phyloP scores from a whole-genome alignment of 2,888 invertebrate species.

The Volucella inflata region DNA sequence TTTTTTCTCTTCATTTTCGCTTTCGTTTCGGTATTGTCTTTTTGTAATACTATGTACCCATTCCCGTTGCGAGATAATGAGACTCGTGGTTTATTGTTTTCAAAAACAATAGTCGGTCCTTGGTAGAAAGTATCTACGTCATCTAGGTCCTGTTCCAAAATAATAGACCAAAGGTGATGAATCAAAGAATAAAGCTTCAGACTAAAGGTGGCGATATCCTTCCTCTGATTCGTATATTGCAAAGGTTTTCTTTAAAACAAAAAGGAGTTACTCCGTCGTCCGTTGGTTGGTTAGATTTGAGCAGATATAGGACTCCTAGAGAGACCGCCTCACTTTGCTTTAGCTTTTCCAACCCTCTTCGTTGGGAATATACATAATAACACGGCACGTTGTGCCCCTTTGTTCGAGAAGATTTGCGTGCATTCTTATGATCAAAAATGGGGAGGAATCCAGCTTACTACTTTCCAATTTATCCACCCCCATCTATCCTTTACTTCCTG shows the following conservation, averaged over 20 bases:
- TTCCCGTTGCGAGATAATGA: not conserved
- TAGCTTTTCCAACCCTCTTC: not conserved
- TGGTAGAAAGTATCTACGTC: conserved; percentile 12
- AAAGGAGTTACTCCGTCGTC: not conserved
- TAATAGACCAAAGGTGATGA: conserved; percentile 25
- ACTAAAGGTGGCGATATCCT: not conserved
- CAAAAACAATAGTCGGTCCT: conserved; percentile 1
- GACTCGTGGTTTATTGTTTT: not conserved
- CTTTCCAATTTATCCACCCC: conserved; percentile 33
- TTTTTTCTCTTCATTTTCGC: not conserved
- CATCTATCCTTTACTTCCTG: not conserved
- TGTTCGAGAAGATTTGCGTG: conserved; percentile 47
- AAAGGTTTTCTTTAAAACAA: conserved; percentile 22
- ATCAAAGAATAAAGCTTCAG: conserved; percentile 12
- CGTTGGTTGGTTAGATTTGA: not conserved
- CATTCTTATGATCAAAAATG: conserved; percentile 41
- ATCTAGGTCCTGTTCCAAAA: not conserved
- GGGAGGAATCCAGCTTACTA: conserved; percentile 65
- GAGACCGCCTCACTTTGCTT: too few species aligned
- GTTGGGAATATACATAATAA: conserved; percentile 20
- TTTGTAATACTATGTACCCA: not conserved
- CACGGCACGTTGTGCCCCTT: conserved; percentile 35
- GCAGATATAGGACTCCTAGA: not conserved
- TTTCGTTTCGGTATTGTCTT: conserved; percentile 1
- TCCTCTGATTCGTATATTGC: conserved; percentile 30